phyloP scores from a whole-genome alignment of 2,888 invertebrate genomes.

The Hedya salicella region DNA sequence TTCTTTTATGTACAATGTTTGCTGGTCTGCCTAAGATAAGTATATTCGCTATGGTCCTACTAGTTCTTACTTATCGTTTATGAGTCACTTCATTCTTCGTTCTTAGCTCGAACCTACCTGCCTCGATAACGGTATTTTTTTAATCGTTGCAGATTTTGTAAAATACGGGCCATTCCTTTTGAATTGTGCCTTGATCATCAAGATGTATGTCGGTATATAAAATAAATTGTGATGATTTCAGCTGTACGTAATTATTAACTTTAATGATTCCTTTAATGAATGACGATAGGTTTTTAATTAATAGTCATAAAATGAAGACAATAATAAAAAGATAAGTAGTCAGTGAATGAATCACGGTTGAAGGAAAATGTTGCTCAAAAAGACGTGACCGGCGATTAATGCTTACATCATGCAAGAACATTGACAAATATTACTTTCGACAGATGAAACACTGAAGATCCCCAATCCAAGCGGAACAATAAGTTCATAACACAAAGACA shows the following conservation, averaged over 20 bases:
- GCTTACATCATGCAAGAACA: constrained; percentile 26
- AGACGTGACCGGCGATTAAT: constrained; percentile 27
- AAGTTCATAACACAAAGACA: constrained; percentile 73
- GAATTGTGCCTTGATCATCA: not conserved
- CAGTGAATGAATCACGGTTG: not conserved
- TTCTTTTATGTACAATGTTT: not conserved
- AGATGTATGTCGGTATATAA: not conserved
- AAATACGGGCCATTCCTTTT: constrained; percentile 6
- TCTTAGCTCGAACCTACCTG: not conserved
- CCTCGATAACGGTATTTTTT: constrained; percentile 31
- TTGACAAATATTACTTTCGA: constrained; percentile 35
- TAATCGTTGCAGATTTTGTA: constrained; percentile 14
- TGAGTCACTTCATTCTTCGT: constrained; percentile 23
- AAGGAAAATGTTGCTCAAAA: constrained; percentile 9
- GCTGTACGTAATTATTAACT: not conserved
- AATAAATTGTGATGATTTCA: not conserved
- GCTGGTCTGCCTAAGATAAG: constrained; percentile 1
- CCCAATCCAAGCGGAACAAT: constrained; percentile 53
- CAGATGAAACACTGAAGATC: constrained; percentile 67
- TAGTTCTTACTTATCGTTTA: constrained; percentile 14
- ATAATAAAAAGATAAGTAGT: not conserved
- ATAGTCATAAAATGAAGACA: not conserved
- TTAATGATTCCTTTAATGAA: constrained; percentile 3
- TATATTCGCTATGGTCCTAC: constrained; percentile 17
- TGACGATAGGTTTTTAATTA: constrained; percentile 6